These are phyloP conservation scores for Phalangium opilio DNA, from an alignment of 2,888 invertebrate genomes.

Conservation along the genomic window DNA sequence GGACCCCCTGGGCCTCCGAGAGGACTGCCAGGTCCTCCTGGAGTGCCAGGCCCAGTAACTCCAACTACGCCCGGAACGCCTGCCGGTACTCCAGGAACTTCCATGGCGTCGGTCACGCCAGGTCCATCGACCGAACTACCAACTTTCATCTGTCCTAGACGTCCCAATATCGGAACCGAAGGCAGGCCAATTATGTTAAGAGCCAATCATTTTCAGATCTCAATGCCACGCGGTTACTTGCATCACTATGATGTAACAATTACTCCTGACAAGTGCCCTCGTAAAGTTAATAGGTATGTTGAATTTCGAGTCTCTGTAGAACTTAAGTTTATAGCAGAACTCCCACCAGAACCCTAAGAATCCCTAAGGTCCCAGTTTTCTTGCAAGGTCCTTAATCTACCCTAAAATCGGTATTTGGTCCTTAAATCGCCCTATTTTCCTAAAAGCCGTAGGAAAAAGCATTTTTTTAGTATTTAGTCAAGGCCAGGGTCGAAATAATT, in stretches of 20 bases:
- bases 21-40: conserved; percentile 20
- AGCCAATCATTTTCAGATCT: conserved; percentile 98
- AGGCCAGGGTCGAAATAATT: too few species aligned
- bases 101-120: conserved; percentile 33
- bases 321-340: too few species aligned
- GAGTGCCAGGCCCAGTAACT: neutral
- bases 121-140: conserved; percentile 31
- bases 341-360: too few species aligned
- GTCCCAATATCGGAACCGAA: conserved; percentile 93
- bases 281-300: conserved; percentile 70
- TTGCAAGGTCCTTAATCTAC: too few species aligned
- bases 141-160: conserved; percentile 82
- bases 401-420: too few species aligned
- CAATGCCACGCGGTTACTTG: conserved; percentile 95
- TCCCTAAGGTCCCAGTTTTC: too few species aligned
- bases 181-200: conserved; percentile 89
- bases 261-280: conserved; percentile 97
- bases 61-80: conserved; percentile 32
- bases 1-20: conserved; percentile 24
- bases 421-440: too few species aligned
- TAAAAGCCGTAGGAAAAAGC: too few species aligned
- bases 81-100: conserved; percentile 32
- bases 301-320: too few species aligned
- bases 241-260: conserved; percentile 99
- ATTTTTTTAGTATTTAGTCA: too few species aligned